Evolutionary conservation across 2,888 invertebrate species (phyloP), one percentile per base, ranked within the genome.

Genomic region (Epistrophe eligans): DNA sequence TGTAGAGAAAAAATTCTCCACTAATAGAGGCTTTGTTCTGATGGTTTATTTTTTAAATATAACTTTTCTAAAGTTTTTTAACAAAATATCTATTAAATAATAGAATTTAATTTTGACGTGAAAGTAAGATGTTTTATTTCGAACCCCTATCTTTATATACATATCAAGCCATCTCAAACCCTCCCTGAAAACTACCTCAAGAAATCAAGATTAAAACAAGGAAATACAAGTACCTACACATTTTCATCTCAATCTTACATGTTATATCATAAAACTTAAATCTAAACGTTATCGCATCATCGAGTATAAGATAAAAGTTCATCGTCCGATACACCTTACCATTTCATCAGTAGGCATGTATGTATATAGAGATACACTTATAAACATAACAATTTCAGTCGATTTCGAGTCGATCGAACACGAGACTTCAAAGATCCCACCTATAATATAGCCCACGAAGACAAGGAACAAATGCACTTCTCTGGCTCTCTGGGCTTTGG

Each of bases 321-420:
- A 67, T 67, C 50, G 67, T 19, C 67, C 67, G 50, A 28, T 67
- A 19, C 67, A 67, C 35, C 67, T 67, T 67, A 67, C 48, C 67
- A n/a, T 64, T 50, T 38, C 50, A 66, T 60, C 60, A 15, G 4
- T 7, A 8, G 6, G 2, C 24, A 13, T 7, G 4, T 15, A 35
- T 35, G 6, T 6, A 35, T 35, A 60, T 19, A 60, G 38, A 60
- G 60, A 13, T 50, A 50, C 50, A 19, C 11, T 50, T 38, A 58
- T 17, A 13, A 58, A 60, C 60, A 60, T 60, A 48, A 48, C 50
- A 67, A 67, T 67, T 50, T 50, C 50, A 67, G 13, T 50, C 50
- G 35, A 67, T 50, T 67, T 67, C 15, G 50, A 17, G 38, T 67
- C 24, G 35, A 67, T n/a, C n/a, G n/a, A n/a, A n/a, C n/a, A 67